A percentile compares a stretch with the other conserved stretches of the same genome.
phyloP scores from a whole-genome alignment of 2,113 vertebrate genomes.

The Burhinus oedicnemus region DNA sequence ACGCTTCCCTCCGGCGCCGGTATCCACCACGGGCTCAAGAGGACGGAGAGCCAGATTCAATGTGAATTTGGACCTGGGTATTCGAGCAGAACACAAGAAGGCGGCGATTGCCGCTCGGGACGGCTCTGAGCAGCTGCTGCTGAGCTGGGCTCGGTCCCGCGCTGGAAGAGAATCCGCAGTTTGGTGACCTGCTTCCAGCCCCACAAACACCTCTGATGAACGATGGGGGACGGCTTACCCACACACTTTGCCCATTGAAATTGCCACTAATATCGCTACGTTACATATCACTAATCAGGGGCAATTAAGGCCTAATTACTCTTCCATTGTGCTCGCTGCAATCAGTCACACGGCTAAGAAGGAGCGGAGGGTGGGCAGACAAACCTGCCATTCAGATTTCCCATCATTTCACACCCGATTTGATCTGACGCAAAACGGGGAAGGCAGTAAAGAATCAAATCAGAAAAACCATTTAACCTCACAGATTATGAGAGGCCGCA shows the following conservation, averaged over 20 bases:
- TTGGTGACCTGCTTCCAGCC: background rate
- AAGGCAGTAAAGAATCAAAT: constrained; percentile 33
- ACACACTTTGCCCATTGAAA: background rate
- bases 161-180: rapidly evolving
- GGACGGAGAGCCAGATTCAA: rapidly evolving
- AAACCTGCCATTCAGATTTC: background rate
- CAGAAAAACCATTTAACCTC: constrained; percentile 5
- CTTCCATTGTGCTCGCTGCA: background rate
- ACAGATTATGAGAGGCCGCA: background rate
- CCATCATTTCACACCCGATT: background rate
- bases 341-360: rapidly evolving
- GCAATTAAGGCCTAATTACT: background rate
- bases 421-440: background rate
- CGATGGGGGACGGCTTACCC: rapidly evolving
- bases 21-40: background rate
- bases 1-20: too few species aligned
- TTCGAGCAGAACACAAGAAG: background rate
- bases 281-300: background rate
- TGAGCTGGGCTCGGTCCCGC: too few species aligned
- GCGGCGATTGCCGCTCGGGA: too few species aligned
- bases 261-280: background rate
- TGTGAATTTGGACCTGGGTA: rapidly evolving
- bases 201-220: background rate
- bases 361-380: background rate
- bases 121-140: too few species aligned